Evolutionary conservation across 2,888 invertebrate species (phyloP), one percentile per base, ranked within the genome.

Genomic region (Biston stratarius): DNA sequence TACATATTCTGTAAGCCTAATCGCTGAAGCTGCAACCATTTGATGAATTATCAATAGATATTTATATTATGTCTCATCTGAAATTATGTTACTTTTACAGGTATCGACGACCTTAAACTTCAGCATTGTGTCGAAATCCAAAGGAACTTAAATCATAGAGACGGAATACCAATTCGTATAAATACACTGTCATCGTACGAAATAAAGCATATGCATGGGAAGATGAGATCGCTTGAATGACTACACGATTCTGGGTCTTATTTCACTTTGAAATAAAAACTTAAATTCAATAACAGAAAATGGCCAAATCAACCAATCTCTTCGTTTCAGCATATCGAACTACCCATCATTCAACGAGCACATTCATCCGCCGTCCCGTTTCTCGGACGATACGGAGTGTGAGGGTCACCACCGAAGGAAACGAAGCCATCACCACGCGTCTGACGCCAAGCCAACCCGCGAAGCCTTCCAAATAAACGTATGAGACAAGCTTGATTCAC

Each of bases 321-420:
- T 71, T 57, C 73, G 49, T 85, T 93, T 75, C 94, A 96, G 96
- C 94, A 96, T 96, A 95, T 96, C 96, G 78, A 96, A 96, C 90
- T 96, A 96, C 91, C 96, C 96, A 81, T 96, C 96, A 89, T 97
- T 96, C 95, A 96, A 96, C 94, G 97, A 97, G 83, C 96, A 96
- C 90, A 96, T 97, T 84, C 96, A 97, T 94, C 97, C 97, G 82
- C 97, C 97, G 83, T 96, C 96, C 83, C 96, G 97, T 74, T 98
- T 98, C 95, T 97, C 97, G 79, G 97, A 98, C 94, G 95, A 95
- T 86, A 95, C 95, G 63, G 95, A 95, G 82, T 94, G 95, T 89
- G 95, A 95, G 84, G 91, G 84, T 0, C 95, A 90, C 80, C 90
- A 86, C 73, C 84, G 94, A 5, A 83, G 92, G 75, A 92, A 92